Conservation (phyloP, 2,113 vertebrate species). For the Gasterosteus aculeatus region DNA sequence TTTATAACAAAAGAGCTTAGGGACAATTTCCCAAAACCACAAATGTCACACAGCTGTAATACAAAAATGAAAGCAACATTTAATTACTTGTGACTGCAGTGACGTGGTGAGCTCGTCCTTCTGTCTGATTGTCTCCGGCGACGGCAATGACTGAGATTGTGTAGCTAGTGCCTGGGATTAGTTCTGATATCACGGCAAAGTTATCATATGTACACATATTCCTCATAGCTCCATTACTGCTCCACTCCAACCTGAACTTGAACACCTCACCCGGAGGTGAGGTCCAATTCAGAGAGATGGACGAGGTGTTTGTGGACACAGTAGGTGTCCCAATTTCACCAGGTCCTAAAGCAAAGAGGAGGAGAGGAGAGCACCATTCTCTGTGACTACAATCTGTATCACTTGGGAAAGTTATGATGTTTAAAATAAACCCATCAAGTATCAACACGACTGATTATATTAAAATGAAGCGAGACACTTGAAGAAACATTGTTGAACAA, state of each 20-base stretch:
- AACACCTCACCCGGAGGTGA: conserved; percentile 24
- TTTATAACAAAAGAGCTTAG: too few relatives aligned
- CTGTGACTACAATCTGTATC: too few relatives aligned
- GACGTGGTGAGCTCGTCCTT: conserved; percentile 2
- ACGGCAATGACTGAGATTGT: conserved; percentile 26
- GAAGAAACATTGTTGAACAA: too few relatives aligned
- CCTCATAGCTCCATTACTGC: background rate
- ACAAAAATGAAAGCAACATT: background rate
- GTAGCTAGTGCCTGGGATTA: conserved; percentile 41
- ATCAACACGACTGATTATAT: background rate
- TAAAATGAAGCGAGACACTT: too few relatives aligned
- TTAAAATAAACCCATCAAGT: too few relatives aligned
- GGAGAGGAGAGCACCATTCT: too few relatives aligned
- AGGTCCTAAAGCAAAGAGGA: too few relatives aligned
- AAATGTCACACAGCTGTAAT: too few relatives aligned
- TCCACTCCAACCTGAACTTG: conserved; percentile 31
- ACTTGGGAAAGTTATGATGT: too few relatives aligned
- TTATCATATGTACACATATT: rapidly evolving
- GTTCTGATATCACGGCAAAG: conserved; percentile 13
- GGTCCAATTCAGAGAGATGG: conserved; percentile 44
- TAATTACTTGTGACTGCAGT: conserved; percentile 33
- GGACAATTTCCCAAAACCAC: too few relatives aligned
- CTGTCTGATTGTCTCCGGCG: conserved; percentile 22
- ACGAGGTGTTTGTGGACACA: conserved; percentile 2
- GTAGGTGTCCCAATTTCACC: too few relatives aligned